Evolutionary conservation across 2,113 vertebrate species (phyloP), one percentile per base, ranked within the genome.

Genomic region (Rhabdornis inornatus): DNA sequence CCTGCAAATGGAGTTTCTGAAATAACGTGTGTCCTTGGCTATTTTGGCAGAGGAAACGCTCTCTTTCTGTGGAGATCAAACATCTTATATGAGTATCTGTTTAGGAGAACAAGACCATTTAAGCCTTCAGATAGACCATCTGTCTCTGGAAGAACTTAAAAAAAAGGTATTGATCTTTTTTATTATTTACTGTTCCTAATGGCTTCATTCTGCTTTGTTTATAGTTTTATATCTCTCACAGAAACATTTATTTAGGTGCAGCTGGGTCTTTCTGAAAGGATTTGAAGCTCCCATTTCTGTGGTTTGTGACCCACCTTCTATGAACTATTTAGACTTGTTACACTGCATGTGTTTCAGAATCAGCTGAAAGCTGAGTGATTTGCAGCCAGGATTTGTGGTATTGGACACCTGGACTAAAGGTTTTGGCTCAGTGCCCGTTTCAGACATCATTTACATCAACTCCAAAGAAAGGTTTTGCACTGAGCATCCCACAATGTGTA

Each of bases 41-140:
- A 7, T 95, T 96, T 94, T 89, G 79, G 61, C 96, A 99, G 99
- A 98, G 68, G 99, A 99, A 90, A 98, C 98, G 0, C 87, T 98
- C 18, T 99, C 98, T 92, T 98, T 98, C 97, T 98, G 98, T 87
- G 98, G 98, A 28, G 99, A 99, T 94, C 99, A 99, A 96, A 99
- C 99, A 5, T 99, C 99, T 53, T 99, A 99, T 35, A 98, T 99
- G 98, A 99, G 99, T 91, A 99, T 99, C 96, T 99, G 98, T 96
- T 97, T 99, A 71, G 98, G 98, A 76, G 98, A 99, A 42, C 96
- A 94, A 55, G 97, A 84, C 93, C 97, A 89, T 37, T 97, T 97
- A 78, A 98, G 97, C 70, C 96, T 98, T 63, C 98, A 98, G 85
- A 89, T 98, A 87, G 97, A 98, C 53, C 98, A 98, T 56, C 98